Evolutionary conservation across 2,888 invertebrate genomes (phyloP).

Genomic region (Xiphydria camelus): DNA sequence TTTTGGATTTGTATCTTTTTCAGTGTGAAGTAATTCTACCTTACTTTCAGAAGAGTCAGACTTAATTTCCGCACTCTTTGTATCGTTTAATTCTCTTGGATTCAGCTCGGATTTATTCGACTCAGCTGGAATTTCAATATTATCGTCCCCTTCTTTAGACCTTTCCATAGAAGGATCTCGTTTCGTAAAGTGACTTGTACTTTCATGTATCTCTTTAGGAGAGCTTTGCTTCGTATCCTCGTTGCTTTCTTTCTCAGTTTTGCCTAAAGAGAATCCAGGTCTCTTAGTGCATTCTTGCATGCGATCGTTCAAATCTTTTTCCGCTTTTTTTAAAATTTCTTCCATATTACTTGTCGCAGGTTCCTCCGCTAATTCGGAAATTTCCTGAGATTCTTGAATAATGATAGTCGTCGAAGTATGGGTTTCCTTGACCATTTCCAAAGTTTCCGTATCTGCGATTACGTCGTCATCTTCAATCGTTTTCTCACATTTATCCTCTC

Average conservation of each 20-base stretch:
- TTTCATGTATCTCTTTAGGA: too few relatives aligned
- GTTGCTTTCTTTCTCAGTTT: too few relatives aligned
- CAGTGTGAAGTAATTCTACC: neutral
- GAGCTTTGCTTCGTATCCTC: too few relatives aligned
- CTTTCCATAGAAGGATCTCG: too few relatives aligned
- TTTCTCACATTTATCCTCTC: neutral
- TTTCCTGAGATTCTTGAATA: too few relatives aligned
- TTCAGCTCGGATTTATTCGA: slow-evolving; percentile 5
- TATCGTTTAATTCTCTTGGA: slow-evolving; percentile 11
- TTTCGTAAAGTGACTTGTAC: too few relatives aligned
- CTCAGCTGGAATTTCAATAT: too few relatives aligned
- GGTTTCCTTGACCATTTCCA: neutral
- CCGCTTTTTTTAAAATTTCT: too few relatives aligned
- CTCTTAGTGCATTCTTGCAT: slow-evolving; percentile 1
- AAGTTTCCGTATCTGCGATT: neutral
- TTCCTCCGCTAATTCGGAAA: slow-evolving; percentile 17
- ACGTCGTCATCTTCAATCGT: neutral
- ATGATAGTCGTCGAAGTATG: too few relatives aligned
- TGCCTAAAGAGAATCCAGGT: too few relatives aligned
- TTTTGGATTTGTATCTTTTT: neutral
- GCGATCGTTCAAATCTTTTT: slow-evolving; percentile 16
- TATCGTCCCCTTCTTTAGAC: too few relatives aligned
- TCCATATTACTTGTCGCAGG: slow-evolving; percentile 5
- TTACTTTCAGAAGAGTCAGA: neutral
- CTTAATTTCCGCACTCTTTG: too few relatives aligned